Evolutionary conservation across 2,888 invertebrate genomes (phyloP).

Genomic region (Julus scanicus): DNA sequence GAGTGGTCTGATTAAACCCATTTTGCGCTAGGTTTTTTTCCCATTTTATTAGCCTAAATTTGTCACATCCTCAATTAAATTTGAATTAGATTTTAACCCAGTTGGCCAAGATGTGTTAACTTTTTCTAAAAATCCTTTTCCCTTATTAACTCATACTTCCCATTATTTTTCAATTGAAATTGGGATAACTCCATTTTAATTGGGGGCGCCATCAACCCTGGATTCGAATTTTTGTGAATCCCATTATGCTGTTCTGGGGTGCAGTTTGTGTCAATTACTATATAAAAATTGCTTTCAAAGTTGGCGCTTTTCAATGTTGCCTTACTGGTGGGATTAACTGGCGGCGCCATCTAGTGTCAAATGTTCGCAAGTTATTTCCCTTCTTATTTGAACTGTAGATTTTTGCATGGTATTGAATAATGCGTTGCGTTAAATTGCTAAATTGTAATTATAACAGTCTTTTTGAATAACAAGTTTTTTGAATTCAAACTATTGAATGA

Average conservation of each 20-base stretch:
- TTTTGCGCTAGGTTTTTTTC: slow-evolving; percentile 33
- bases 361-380: neutral
- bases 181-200: slow-evolving; percentile 49
- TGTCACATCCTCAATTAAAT: slow-evolving; percentile 51
- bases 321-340: neutral
- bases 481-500: no score
- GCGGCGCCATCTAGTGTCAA: neutral
- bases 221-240: neutral
- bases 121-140: slow-evolving; percentile 44
- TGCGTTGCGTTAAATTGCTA: no score
- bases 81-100: slow-evolving; percentile 49
- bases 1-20: slow-evolving; percentile 43
- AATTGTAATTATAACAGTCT: no score
- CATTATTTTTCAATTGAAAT: slow-evolving; percentile 44
- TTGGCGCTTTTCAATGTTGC: neutral
- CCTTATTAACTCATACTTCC: slow-evolving; percentile 23
- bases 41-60: slow-evolving; percentile 50
- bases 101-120: slow-evolving; percentile 45
- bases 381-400: no score
- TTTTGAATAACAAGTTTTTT: no score
- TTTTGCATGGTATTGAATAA: no score
- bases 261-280: neutral
- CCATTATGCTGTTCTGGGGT: neutral
- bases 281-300: neutral
- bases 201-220: neutral